Base-by-base conservation (phyloP, 92 coral and sea anemone species). In the Paragorgia papillata region DNA sequence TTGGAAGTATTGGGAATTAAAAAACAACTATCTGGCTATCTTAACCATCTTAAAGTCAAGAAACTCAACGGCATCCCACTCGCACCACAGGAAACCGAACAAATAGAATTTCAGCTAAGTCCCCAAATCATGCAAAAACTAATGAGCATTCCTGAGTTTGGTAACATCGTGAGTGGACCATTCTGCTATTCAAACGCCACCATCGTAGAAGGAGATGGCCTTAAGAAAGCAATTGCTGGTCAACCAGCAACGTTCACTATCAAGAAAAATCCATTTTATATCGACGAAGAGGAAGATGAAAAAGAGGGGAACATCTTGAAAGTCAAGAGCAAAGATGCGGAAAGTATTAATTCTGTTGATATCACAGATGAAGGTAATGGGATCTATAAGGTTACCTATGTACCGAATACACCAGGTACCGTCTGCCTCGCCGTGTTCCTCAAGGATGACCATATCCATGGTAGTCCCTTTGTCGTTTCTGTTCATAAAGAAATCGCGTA, bases 201-300 rank as follows among this genome's bases (percentile, higher is more conserved):
- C 2, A 68, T 68, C 18, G 75, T 68, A 9, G 75, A 68, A 28
- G 75, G 75, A 2, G 75, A 68, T 49, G 75, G 75, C 17, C 55
- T 68, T 9, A 68, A 44, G 55, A 50, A 34, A 4, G 75, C 59
- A 2, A 68, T 68, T 27, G 75, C 75, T 15, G 75, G 75, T 35
- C 27, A 33, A 15, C 58, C 58, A 68, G 59, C 75, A 18, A 44
- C 75, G 20, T 68, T 68, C 32, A 46, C 59, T 13, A 68, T 68
- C 59, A 68, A 68, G 59, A 44, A 48, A 53, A 68, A 44, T n/a
- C 59, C 75, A 29, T 68, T 68, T 34, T 44, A 25, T 46, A n/a
- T 44, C 21, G 39, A 44, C 22, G 59, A 49, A 15, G 75, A 44
- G 20, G 75, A 68, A 14, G n/a, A n/a, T n/a, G 51, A 64, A 12